Evolutionary conservation across 2,888 invertebrate genomes (phyloP).

Genomic region (Dasypogon diadema): DNA sequence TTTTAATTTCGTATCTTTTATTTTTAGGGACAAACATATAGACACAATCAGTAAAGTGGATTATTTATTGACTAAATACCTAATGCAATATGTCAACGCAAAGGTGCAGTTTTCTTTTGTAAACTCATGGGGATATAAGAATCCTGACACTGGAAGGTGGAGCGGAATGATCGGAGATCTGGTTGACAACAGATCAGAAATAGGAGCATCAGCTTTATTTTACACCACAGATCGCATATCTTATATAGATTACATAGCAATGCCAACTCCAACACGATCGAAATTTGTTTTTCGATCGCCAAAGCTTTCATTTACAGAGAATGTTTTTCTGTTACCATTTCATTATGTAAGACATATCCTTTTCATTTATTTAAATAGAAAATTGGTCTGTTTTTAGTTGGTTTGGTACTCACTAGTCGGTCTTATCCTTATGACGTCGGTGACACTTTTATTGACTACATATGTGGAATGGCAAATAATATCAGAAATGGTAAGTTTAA

Average conservation of each 20-base stretch:
- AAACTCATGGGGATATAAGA: slow-evolving; percentile 74
- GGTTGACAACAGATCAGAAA: slow-evolving; percentile 72
- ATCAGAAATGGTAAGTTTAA: slow-evolving; percentile 14
- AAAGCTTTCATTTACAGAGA: slow-evolving; percentile 78
- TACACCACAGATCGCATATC: slow-evolving; percentile 74
- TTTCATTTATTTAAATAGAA: background rate
- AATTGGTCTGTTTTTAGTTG: slow-evolving; percentile 49
- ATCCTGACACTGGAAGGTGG: slow-evolving; percentile 71
- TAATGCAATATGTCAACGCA: slow-evolving; percentile 73
- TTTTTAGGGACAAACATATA: slow-evolving; percentile 67
- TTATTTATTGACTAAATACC: slow-evolving; percentile 72
- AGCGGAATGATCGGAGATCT: slow-evolving; percentile 77
- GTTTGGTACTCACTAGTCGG: slow-evolving; percentile 59
- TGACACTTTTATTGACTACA: slow-evolving; percentile 66
- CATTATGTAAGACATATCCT: slow-evolving; percentile 69
- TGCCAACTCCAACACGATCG: slow-evolving; percentile 76
- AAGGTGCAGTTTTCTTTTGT: slow-evolving; percentile 71
- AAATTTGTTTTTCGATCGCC: slow-evolving; percentile 81
- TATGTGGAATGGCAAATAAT: slow-evolving; percentile 68
- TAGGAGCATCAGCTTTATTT: slow-evolving; percentile 77
- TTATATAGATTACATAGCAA: slow-evolving; percentile 76
- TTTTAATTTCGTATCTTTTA: no score
- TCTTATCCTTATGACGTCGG: slow-evolving; percentile 57
- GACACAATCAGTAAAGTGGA: slow-evolving; percentile 77
- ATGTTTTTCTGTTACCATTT: slow-evolving; percentile 79